Evolutionary conservation across 2,797 vertebrate genomes (phyloP), one percentile per base, ranked within the genome.

Genomic region (Macrochelys suwanniensis): DNA sequence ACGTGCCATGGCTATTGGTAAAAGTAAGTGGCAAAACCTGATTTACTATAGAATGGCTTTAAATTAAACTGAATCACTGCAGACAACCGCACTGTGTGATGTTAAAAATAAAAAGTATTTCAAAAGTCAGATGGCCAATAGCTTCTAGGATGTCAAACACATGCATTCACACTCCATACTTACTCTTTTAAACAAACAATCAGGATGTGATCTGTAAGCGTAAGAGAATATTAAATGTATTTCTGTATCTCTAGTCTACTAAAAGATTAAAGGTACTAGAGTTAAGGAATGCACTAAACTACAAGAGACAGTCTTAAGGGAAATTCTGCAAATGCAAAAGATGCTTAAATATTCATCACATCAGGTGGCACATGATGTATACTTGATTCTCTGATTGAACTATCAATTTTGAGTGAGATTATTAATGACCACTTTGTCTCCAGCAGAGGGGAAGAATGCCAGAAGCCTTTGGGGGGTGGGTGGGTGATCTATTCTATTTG

Each of bases 151-250:
- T 0, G 0, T 74, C 53, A 91, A 88, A 95, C 0, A 1, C 47
- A 92, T 6, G 49, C 16, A 94, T 19, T 76, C 37, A 79, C 26
- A 85, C 11, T 0, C 81, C 85, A 51, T 84, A 97, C 96, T 97
- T 92, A 97, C 96, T 93, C 84, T 88, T n/a, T 49, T 74, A 94
- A 54, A 95, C 47, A 94, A 54, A 95, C 47, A 71, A 92, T 37
- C 87, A 17, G 10, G 57, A 83, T 74, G 83, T 54, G 47, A 93
- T 87, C 96, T 96, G 93, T 95, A 98, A 97, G 95, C 53, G 97
- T 53, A 97, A 59, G 92, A 97, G 82, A 61, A 71, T 28, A 47
- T 93, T 95, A 92, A 33, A 94, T 79, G 92, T 86, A 82, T 94
- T 92, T 85, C 81, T 88, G n/a, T 4, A 94, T 84, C 77, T 90